phyloP scores from a whole-genome alignment of 2,113 vertebrate genomes.

The Phyllostomus hastatus region DNA sequence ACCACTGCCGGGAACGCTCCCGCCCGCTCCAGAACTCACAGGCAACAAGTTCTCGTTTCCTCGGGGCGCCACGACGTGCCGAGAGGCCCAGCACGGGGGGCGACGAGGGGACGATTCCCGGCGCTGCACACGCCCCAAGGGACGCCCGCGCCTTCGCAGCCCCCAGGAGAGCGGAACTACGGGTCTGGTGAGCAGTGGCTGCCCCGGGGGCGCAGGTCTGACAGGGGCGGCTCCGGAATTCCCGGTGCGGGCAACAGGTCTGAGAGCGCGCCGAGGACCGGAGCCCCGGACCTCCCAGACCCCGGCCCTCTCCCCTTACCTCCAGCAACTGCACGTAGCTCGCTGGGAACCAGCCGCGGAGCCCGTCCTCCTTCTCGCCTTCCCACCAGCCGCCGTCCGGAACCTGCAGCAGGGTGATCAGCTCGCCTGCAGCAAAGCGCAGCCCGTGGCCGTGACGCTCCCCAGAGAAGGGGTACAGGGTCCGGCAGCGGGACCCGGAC shows the following conservation, averaged over 20 bases:
- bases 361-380: conserved; percentile 94
- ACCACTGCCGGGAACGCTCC: neutral
- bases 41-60: conserved; percentile 70
- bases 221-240: neutral
- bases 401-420: conserved; percentile 91
- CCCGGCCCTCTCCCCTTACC: conserved; percentile 80
- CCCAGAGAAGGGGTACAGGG: conserved; percentile 92
- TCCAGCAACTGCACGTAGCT: conserved; percentile 95
- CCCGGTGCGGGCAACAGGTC: conserved; percentile 50
- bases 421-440: conserved; percentile 91
- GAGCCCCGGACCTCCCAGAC: neutral
- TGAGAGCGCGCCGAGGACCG: neutral
- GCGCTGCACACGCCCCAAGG: neutral
- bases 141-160: neutral
- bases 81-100: neutral
- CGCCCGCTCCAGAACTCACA: conserved; percentile 39
- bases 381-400: conserved; percentile 97
- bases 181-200: neutral
- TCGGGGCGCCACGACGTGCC: neutral
- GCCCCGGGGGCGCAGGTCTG: neutral
- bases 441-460: conserved; percentile 93
- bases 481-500: conserved; percentile 84
- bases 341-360: conserved; percentile 94
- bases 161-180: neutral
- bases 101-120: neutral